Base-by-base conservation (phyloP, 2,113 vertebrate species). In the Salvelinus alpinus region DNA sequence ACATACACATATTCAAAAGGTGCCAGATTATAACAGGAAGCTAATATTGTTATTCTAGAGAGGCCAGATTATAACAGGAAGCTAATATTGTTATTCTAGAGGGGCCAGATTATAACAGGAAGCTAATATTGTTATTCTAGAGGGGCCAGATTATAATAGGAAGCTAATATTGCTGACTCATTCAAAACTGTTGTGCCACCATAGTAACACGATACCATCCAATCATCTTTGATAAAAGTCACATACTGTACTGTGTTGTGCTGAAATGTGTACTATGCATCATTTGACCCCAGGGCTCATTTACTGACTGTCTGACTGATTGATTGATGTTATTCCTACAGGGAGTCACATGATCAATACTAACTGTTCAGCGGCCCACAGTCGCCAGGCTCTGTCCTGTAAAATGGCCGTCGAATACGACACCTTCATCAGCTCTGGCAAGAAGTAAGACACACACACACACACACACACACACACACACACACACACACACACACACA, bases 341-440 rank as follows among this genome's bases (percentile, higher is more conserved):
- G 97, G 92, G 79, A 91, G 91, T 74, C 90, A 92, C 0, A 87
- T 96, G 84, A 92, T 98, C 88, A 96, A 95, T 86, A 98, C 96
- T 2, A 97, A 98, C 93, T 98, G 97, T 77, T 97, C 96, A 0
- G 94, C 95, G 0, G 94, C 95, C 0, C 97, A 98, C 90, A 97
- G 89, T 72, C 96, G 96, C 24, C 96, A 97, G 86, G 97, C 97
- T 0, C 91, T 98, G 59, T 97, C 96, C 82, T 98, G 97, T 87
- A 98, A 98, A 90, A 98, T 98, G 96, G 94, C 96, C 0, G 94
- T 94, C 86, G 97, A 98, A 74, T 98, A 96, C 0, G 95, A 97
- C 89, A 87, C 87, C 25, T 98, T 97, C 82, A 93, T 98, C 0
- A 91, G 86, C 70, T 97, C 96, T 0, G 94, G 92, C 38, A 95